Percentiles rank a stretch among this genome's conserved stretches.
Conservation (phyloP, 2,888 invertebrate species). For the Cremastobaeus sp. region DNA sequence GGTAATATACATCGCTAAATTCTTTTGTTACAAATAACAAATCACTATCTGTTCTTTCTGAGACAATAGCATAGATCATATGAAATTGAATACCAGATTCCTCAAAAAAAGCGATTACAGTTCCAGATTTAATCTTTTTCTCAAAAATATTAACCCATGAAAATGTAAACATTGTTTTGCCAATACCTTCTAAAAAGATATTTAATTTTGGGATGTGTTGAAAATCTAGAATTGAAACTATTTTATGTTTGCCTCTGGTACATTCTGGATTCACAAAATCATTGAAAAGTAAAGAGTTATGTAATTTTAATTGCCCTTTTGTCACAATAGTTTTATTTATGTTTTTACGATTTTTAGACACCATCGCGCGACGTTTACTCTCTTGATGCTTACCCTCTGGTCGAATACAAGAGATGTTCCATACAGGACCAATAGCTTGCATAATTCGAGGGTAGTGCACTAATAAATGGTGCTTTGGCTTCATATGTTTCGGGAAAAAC, state of each 20-base stretch:
- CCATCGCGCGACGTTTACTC: too few relatives aligned
- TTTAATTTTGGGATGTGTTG: not conserved
- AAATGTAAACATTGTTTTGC: not conserved
- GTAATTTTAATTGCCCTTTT: conserved; percentile 6
- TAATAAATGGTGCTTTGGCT: conserved; percentile 55
- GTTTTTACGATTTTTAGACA: too few relatives aligned
- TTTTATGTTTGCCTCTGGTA: not conserved
- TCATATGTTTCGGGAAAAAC: conserved; percentile 13
- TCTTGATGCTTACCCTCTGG: too few relatives aligned
- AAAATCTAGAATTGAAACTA: not conserved
- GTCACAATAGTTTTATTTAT: not conserved
- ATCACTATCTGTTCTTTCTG: not conserved
- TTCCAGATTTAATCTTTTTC: conserved; percentile 1
- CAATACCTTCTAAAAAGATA: not conserved
- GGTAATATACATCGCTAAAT: conserved; percentile 6
- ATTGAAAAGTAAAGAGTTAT: not conserved
- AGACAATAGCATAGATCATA: not conserved
- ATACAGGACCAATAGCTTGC: conserved; percentile 37
- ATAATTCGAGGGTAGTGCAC: conserved; percentile 49
- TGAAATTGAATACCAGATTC: not conserved
- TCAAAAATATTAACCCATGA: not conserved
- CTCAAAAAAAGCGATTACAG: not conserved
- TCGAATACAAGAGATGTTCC: conserved; percentile 16
- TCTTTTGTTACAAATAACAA: conserved; percentile 4
- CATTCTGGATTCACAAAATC: conserved; percentile 2